A percentile compares a stretch with the other conserved stretches of the same genome.
These are phyloP conservation scores for Carterocephalus palaemon DNA, from an alignment of 2,888 invertebrate species.

Conservation along the genomic window DNA sequence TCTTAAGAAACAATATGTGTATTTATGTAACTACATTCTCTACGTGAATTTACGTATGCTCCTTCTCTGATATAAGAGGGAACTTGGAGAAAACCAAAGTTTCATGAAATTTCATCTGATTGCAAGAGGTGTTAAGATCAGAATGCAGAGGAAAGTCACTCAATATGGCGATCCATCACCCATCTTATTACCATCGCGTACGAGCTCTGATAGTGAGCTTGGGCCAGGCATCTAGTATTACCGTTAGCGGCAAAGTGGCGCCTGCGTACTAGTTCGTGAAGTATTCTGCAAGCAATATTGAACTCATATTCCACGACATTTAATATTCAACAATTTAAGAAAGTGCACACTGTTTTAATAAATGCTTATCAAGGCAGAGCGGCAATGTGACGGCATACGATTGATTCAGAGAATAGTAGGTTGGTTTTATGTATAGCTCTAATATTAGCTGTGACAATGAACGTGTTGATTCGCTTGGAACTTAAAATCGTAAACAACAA, in stretches of 20 bases:
- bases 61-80: no score
- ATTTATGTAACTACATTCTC: no score
- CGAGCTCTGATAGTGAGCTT: slow-evolving; percentile 49
- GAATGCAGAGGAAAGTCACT: slow-evolving; percentile 12
- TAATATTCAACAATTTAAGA: slow-evolving; percentile 21
- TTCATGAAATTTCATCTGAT: not conserved
- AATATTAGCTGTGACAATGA: slow-evolving; percentile 6
- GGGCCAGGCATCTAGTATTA: slow-evolving; percentile 71
- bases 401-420: no score
- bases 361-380: not conserved
- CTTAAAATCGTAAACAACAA: slow-evolving; percentile 12
- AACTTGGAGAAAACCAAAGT: not conserved
- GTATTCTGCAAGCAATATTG: slow-evolving; percentile 28
- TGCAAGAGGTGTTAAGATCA: slow-evolving; percentile 6
- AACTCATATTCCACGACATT: slow-evolving; percentile 32
- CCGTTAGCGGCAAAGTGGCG: slow-evolving; percentile 70
- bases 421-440: no score
- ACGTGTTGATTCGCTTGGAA: no score
- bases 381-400: no score
- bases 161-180: slow-evolving; percentile 27
- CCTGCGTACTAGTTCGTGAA: slow-evolving; percentile 42
- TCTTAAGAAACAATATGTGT: no score
- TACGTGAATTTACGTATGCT: no score
- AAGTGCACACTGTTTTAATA: not conserved
- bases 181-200: slow-evolving; percentile 42